Evolutionary conservation across 2,888 invertebrate species (phyloP), one percentile per base, ranked within the genome.

Genomic region (Polydrusus cervinus): DNA sequence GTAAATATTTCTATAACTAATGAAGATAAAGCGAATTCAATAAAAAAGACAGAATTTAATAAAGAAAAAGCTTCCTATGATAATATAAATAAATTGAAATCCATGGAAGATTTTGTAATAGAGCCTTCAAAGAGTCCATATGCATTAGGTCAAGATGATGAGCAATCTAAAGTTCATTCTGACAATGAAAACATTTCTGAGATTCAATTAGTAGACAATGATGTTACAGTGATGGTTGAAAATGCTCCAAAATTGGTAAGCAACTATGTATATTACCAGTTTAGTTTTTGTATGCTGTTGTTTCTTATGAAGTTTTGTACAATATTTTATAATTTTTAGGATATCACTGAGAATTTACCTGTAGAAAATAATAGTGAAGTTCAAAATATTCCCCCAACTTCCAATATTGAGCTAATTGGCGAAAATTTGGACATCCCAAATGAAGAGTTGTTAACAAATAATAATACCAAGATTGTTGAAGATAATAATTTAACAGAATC

Each of bases 1-100:
- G 51, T 55, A 51, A 45, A 74, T 65, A 69, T 40, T 71, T 45
- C 45, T 67, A 40, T 55, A 13, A 53, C 16, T 57, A 69, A 68
- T 49, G 40, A 53, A 74, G 61, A 43, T 43, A 11, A 65, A 20
- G 43, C 57, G 7, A 10, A 10, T 34, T 10, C 45, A 43, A 20
- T n/a, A 40, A 40, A 73, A 67, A 49, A 64, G 43, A 51, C 55
- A 53, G 70, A 71, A 20, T 57, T 61, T 60, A 57, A 43, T 14
- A 72, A 69, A 65, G 75, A 61, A 30, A 51, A 71, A n/a, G 53
- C 20, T 67, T 30, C 70, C 51, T 34, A 66, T 45, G 20, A 62
- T 25, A 62, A 16, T 30, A 14, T 30, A 47, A 30, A 43, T 43
- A 30, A 3, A 45, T 49, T 40, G 34, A 40, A 38, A 49, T 62